Base-by-base conservation (phyloP, 2,797 vertebrate genomes). In the Helostoma temminkii region DNA sequence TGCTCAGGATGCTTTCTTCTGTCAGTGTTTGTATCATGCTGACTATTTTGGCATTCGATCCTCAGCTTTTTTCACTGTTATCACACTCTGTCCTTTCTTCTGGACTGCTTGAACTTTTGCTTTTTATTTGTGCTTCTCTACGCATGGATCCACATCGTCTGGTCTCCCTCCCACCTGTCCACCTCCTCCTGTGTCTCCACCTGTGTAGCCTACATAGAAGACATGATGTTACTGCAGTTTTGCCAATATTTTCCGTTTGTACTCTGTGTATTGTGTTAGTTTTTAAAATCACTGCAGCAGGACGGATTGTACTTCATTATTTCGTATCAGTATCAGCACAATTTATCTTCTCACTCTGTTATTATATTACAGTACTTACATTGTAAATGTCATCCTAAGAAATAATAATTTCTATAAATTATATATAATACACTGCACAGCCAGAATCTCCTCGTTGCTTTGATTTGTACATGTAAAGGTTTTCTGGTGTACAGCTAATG, bases 121-220 rank as follows among this genome's bases (percentile, higher is more conserved):
- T n/a, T 71, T 71, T 49, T 41, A 61, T 80, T 81, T 78, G 34
- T 83, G 71, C 72, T 48, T 66, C 70, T 81, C 55, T 63, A 62
- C 26, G 36, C 70, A 50, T 70, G 66, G 66, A 74, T 80, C 76
- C 58, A 74, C 83, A 70, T 69, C 45, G 71, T 77, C 69, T 75
- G 71, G 79, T 77, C 74, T 76, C 41, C 74, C 77, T 85, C 81
- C 74, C 76, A 87, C 79, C 64, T 83, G 78, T 80, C 73, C 55
- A 12, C 61, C 71, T 72, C 90, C 84, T 68, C 57, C 78, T 71
- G 78, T 68, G 78, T 77, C 71, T 83, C 88, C 85, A 92, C 89
- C 85, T 89, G 89, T 74, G 81, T 79, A 83, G 76, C 83, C 86
- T 75, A 87, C 74, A 81, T 85, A 86, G 36, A 69, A 43, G 30